These are phyloP conservation scores for Hipposideros armiger DNA, from an alignment of 2,113 vertebrate species.

Conservation along the genomic window DNA sequence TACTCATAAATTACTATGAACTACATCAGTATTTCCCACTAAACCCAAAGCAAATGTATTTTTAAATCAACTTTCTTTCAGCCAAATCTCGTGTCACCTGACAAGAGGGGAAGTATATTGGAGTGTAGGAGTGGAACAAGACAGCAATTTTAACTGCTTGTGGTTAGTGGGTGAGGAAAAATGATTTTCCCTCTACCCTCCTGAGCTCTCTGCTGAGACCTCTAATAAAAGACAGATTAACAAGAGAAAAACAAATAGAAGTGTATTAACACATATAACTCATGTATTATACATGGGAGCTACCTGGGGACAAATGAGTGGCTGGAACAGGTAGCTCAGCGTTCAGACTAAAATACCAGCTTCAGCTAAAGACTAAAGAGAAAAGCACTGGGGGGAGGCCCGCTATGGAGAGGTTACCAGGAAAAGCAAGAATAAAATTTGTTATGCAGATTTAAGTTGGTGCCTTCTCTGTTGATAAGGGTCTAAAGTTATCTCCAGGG, in stretches of 20 bases:
- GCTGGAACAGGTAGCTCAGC: background rate
- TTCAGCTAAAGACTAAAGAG: background rate
- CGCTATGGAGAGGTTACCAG: background rate
- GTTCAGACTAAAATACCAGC: background rate
- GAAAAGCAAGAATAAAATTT: background rate
- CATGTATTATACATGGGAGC: background rate
- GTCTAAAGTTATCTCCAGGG: background rate
- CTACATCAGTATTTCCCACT: background rate
- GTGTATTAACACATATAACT: background rate
- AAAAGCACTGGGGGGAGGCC: background rate
- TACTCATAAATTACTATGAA: background rate
- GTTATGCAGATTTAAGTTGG: background rate
- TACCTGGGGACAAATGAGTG: background rate
- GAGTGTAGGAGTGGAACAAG: background rate
- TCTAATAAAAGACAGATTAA: background rate
- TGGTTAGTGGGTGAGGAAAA: background rate
- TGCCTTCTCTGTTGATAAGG: background rate
- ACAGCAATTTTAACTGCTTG: background rate
- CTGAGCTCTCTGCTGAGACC: background rate
- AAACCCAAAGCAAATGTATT: background rate
- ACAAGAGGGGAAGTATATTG: background rate
- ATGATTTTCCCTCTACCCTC: background rate
- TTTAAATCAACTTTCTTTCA: background rate
- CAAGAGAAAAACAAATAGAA: background rate
- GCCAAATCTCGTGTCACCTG: background rate